phyloP scores from a whole-genome alignment of 2,888 invertebrate species.

The Tetragonula carbonaria region DNA sequence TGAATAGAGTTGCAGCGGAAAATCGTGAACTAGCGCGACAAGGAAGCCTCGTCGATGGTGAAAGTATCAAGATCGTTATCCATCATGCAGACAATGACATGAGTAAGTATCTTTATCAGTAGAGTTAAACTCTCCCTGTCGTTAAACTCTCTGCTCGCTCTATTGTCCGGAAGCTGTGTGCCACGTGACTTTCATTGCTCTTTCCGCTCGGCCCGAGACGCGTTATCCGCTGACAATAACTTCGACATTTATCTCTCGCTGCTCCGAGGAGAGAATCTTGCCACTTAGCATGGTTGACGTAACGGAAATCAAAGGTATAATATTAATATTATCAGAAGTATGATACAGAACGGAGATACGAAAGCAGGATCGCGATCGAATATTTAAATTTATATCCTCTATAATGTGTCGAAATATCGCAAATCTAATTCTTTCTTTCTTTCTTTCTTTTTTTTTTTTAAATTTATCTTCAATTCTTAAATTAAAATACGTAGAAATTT shows the following conservation, averaged over 20 bases:
- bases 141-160: not conserved
- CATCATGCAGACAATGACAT: conserved; percentile 91
- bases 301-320: not conserved
- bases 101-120: conserved; percentile 75
- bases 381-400: too few species aligned
- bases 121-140: conserved; percentile 15
- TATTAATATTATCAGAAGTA: not conserved
- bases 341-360: too few species aligned
- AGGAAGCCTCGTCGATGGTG: conserved; percentile 95
- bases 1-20: conserved; percentile 87
- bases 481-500: too few species aligned
- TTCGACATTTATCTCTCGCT: not conserved
- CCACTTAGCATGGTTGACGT: not conserved
- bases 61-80: conserved; percentile 96
- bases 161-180: not conserved
- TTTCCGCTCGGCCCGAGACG: not conserved
- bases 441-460: too few species aligned
- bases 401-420: too few species aligned
- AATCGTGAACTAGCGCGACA: conserved; percentile 88
- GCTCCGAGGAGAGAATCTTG: not conserved
- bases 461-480: too few species aligned
- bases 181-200: not conserved
- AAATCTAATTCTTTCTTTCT: too few species aligned
- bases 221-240: conserved; percentile 10
- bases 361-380: too few species aligned